Percentiles rank a stretch among this genome's conserved stretches.
Conservation (phyloP, 2,888 invertebrate species). For the Drosophila tanythrix region DNA sequence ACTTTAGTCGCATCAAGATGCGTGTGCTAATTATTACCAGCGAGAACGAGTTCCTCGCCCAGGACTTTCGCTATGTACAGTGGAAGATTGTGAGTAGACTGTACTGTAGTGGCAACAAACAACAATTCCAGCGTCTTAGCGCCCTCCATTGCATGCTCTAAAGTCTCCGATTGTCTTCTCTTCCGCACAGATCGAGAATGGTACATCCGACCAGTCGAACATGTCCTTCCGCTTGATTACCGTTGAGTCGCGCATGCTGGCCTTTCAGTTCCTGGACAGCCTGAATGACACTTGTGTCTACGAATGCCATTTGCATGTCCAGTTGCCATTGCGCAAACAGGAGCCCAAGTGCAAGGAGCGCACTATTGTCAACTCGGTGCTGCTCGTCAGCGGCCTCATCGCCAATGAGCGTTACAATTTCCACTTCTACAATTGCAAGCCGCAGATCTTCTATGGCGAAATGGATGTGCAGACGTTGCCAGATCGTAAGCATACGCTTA, state of each 20-base stretch:
- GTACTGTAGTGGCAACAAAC: slow-evolving; percentile 59
- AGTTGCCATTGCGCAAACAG: slow-evolving; percentile 71
- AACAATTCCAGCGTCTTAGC: neutral
- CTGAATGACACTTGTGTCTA: slow-evolving; percentile 81
- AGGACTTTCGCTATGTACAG: slow-evolving; percentile 84
- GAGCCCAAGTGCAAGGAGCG: slow-evolving; percentile 76
- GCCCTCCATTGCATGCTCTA: slow-evolving; percentile 14
- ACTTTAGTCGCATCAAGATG: slow-evolving; percentile 80
- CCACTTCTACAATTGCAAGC: slow-evolving; percentile 81
- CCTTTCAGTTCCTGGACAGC: slow-evolving; percentile 79
- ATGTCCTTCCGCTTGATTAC: slow-evolving; percentile 79
- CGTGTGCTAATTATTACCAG: slow-evolving; percentile 83
- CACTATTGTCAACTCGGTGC: slow-evolving; percentile 73
- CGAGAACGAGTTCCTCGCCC: slow-evolving; percentile 82
- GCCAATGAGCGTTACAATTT: slow-evolving; percentile 80
- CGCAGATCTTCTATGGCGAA: slow-evolving; percentile 81
- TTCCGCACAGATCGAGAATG: slow-evolving; percentile 80
- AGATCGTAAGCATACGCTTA: slow-evolving; percentile 81
- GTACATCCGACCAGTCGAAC: slow-evolving; percentile 79
- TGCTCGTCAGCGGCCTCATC: slow-evolving; percentile 74
- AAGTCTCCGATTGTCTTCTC: neutral
- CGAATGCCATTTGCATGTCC: slow-evolving; percentile 78
- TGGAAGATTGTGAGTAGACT: slow-evolving; percentile 84
- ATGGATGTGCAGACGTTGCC: slow-evolving; percentile 82
- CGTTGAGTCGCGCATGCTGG: slow-evolving; percentile 82